Evolutionary conservation across 2,797 vertebrate species (phyloP), one percentile per base, ranked within the genome.

Genomic region (Schizothorax lantsangensis): DNA sequence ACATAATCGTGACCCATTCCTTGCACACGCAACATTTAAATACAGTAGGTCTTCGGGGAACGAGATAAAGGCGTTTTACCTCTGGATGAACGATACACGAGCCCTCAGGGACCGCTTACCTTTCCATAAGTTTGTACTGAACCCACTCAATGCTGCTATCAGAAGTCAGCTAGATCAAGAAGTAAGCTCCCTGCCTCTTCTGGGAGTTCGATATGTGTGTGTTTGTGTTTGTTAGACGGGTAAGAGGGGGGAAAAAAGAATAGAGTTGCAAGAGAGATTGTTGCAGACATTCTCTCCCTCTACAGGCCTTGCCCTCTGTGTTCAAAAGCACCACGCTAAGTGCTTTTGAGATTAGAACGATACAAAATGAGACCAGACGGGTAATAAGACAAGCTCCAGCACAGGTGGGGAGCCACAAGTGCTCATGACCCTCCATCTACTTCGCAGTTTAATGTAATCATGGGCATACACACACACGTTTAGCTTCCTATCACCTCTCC

Each of bases 391-490:
- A 71, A 88, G 87, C 87, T 82, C 73, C 33, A 47, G 62, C 83
- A 30, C 86, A 74, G 68, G 74, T 79, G 82, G 69, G 57, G 79
- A 40, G 69, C 54, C 71, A 68, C 73, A 33, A 87, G 83, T 84
- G 83, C 72, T 85, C 83, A 78, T 87, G 88, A 87, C 85, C 84
- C 84, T 80, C 79, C 85, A 90, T 88, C 87, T 71, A 79, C 82
- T 69, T 72, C 43, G 21, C 62, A 73, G 85, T 87, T 90, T 88
- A 90, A 86, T 86, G 86, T 88, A 85, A 88, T 90, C 88, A 85
- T 81, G 89, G 26, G 57, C 84, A 71, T 57, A 83, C 69, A 86
- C 81, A 87, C 81, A 81, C 88, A 86, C 86, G 57, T 87, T 86
- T 81, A 86, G 79, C 79, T 81, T 81, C 68, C 79, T 33, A 74